Conservation (phyloP, 2,113 vertebrate species). For the Cynopterus brachyotis region DNA sequence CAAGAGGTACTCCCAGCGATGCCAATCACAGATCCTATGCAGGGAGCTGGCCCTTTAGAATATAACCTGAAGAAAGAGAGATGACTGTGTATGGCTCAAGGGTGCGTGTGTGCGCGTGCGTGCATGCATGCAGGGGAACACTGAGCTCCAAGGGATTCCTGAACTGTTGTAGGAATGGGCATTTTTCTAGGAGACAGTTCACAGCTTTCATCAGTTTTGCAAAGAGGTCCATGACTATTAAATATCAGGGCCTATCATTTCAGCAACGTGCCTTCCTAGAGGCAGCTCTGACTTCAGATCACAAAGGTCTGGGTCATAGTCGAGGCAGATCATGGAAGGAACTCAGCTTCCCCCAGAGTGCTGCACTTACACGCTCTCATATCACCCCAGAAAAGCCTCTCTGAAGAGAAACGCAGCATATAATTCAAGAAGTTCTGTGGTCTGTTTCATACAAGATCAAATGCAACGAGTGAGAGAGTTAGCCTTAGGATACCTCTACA, state of each 20-base stretch:
- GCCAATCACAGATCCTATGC: not conserved
- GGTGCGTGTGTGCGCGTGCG: not conserved
- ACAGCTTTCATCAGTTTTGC: not conserved
- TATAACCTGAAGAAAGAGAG: not conserved
- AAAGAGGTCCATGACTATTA: not conserved
- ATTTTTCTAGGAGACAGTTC: not conserved
- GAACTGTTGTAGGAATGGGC: not conserved
- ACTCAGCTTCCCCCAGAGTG: not conserved
- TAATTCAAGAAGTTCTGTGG: not conserved
- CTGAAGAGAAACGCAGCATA: not conserved
- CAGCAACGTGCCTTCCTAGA: not conserved
- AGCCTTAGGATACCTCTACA: not conserved
- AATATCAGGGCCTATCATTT: not conserved
- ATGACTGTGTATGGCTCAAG: accelerated
- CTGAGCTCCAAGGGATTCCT: not conserved
- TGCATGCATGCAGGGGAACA: accelerated
- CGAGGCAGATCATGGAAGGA: not conserved
- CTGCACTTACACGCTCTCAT: not conserved
- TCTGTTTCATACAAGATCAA: not conserved
- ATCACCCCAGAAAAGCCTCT: not conserved
- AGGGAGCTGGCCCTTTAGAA: not conserved
- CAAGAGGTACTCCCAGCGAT: not conserved
- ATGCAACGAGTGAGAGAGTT: not conserved
- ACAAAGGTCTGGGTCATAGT: not conserved
- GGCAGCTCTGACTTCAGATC: not conserved